A percentile compares a stretch with the other conserved stretches of the same genome.
These are phyloP conservation scores for human (Homo sapiens) DNA, from an alignment of 2,113 vertebrate genomes.

Conservation along the genomic window DNA sequence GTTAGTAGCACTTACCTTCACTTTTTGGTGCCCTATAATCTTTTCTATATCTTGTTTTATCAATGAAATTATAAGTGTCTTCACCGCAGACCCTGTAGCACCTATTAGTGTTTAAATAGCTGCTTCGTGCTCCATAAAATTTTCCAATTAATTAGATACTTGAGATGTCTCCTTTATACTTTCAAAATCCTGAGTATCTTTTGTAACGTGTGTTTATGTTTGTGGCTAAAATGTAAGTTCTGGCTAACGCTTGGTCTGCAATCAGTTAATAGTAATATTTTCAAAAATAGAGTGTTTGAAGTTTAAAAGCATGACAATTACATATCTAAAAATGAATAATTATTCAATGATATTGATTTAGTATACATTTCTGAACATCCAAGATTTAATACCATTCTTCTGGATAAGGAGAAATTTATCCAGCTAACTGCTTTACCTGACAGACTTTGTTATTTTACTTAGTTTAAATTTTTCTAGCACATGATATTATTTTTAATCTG, in stretches of 20 bases:
- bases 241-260: background rate
- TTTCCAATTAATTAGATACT: background rate
- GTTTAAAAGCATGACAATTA: background rate
- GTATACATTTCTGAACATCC: background rate
- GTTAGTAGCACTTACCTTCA: background rate
- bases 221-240: conserved; percentile 32
- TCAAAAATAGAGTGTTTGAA: background rate
- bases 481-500: background rate
- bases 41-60: background rate
- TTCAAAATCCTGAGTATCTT: background rate
- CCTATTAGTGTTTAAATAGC: background rate
- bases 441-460: background rate
- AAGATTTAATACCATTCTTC: background rate
- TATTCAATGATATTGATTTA: background rate
- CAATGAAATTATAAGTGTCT: background rate
- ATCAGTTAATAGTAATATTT: background rate
- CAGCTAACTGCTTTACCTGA: background rate
- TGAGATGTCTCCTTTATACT: background rate
- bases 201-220: background rate
- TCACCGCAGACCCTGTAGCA: background rate
- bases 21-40: background rate
- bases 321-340: background rate
- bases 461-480: background rate
- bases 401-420: background rate
- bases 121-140: background rate